Conservation (phyloP, 2,888 invertebrate genomes). For the Lepidonotus clava region DNA sequence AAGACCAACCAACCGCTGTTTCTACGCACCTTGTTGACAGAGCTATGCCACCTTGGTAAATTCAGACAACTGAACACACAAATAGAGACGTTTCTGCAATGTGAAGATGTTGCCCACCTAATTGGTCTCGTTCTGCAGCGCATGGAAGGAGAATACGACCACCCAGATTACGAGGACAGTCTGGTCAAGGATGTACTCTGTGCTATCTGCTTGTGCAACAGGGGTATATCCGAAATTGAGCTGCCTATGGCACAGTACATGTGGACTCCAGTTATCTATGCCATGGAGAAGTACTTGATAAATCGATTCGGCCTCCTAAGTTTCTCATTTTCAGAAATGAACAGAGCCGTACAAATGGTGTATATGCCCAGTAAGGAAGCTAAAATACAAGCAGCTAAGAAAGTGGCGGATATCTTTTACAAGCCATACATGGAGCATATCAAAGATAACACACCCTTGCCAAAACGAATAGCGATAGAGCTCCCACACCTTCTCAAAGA, state of each 20-base stretch:
- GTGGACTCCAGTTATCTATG: constrained; percentile 76
- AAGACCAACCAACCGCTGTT: constrained; percentile 72
- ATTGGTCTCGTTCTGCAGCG: constrained; percentile 50
- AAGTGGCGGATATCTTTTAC: constrained; percentile 7
- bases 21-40: constrained; percentile 72
- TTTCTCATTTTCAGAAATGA: background rate
- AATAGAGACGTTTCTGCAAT: constrained; percentile 63
- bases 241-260: constrained; percentile 68
- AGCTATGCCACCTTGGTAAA: constrained; percentile 74
- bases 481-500: constrained; percentile 8
- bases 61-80: constrained; percentile 75
- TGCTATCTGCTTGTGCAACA: constrained; percentile 12
- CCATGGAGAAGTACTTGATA: constrained; percentile 71
- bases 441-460: background rate
- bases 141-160: constrained; percentile 56
- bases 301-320: constrained; percentile 66
- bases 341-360: background rate
- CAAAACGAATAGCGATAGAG: constrained; percentile 21
- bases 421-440: background rate
- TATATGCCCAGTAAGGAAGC: background rate
- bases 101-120: constrained; percentile 16
- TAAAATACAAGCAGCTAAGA: background rate
- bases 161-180: constrained; percentile 19
- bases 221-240: constrained; percentile 16
- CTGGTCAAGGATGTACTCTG: constrained; percentile 37